Evolutionary conservation across 1,140 invertebrate species (phyloP).

Genomic region (Drosophila nigromelanica): DNA sequence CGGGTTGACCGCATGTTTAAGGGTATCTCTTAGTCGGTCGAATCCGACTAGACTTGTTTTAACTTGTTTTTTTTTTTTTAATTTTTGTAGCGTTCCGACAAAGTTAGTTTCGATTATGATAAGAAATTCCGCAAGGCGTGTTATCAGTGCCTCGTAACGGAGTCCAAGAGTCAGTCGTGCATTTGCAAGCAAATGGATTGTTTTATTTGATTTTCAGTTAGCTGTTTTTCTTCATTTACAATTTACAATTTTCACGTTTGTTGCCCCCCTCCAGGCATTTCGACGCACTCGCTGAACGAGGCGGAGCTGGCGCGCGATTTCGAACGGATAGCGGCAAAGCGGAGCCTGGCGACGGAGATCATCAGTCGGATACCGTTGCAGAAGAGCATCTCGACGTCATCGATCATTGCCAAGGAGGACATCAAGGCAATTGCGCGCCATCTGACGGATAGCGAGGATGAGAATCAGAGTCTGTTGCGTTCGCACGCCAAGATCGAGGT

Average conservation of each 20-base stretch:
- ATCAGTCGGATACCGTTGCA: conserved; percentile 91
- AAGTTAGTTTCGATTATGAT: conserved; percentile 70
- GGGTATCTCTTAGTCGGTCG: too few species aligned
- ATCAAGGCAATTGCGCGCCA: conserved; percentile 79
- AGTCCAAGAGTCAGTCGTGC: conserved; percentile 16
- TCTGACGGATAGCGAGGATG: conserved; percentile 83
- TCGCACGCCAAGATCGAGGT: conserved; percentile 85
- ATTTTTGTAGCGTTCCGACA: conserved; percentile 29
- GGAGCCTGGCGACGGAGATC: conserved; percentile 86
- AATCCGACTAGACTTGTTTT: too few species aligned
- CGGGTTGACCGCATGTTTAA: too few species aligned
- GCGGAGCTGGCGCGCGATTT: conserved; percentile 91
- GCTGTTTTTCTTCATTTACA: not conserved
- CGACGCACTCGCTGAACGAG: conserved; percentile 93
- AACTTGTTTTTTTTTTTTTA: too few species aligned
- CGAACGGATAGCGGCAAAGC: conserved; percentile 86
- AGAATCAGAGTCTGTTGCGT: conserved; percentile 82
- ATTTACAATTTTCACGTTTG: conserved; percentile 1
- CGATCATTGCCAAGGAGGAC: conserved; percentile 84
- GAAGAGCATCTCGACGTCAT: conserved; percentile 95
- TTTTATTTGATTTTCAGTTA: conserved; percentile 9
- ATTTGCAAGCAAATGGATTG: conserved; percentile 8
- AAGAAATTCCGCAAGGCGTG: conserved; percentile 67
- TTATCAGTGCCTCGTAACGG: conserved; percentile 46
- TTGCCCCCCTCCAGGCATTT: conserved; percentile 84